Conservation (phyloP, 2,888 invertebrate genomes). For the Nezara viridula region DNA sequence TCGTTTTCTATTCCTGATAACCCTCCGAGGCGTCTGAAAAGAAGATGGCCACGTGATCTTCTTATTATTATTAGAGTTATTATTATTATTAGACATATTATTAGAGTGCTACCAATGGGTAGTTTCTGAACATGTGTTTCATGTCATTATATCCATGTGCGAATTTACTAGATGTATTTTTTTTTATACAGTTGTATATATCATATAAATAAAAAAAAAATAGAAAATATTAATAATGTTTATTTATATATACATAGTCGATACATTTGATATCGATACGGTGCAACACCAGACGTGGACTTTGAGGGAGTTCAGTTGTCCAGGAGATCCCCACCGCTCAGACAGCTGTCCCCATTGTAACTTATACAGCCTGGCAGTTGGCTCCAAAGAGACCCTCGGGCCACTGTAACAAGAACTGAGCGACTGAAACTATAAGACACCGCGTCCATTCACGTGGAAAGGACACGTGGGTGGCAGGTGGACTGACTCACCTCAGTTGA, state of each 20-base stretch:
- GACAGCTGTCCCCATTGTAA: not conserved
- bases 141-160: no score
- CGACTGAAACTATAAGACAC: constrained; percentile 4
- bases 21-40: no score
- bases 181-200: no score
- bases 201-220: no score
- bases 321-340: not conserved
- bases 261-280: not conserved
- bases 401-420: not conserved
- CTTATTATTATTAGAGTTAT: no score
- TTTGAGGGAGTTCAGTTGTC: not conserved
- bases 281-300: not conserved
- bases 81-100: no score
- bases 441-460: not conserved
- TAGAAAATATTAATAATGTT: no score
- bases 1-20: no score
- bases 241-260: not conserved
- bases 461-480: constrained; percentile 23
- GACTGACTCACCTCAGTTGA: not conserved
- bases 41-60: no score
- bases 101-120: no score
- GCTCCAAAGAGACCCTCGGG: not conserved
- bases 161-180: no score
- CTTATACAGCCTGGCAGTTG: not conserved
- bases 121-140: no score